A percentile compares a stretch with the other conserved stretches of the same genome.
Conservation (phyloP, 2,888 invertebrate genomes). For the Netelia melanura region DNA sequence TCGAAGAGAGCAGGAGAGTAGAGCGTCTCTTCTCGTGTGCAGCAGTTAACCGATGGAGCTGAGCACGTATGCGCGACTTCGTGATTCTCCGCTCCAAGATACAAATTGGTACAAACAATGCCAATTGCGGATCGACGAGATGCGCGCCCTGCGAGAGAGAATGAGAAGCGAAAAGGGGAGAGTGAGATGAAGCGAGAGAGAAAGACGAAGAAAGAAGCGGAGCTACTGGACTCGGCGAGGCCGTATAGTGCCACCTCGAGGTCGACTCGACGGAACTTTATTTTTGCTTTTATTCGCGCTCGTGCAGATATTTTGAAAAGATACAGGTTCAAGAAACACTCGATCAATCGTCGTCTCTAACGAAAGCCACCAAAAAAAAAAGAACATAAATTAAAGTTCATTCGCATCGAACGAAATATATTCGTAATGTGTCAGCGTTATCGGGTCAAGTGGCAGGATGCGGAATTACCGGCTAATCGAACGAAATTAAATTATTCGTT, state of each 20-base stretch:
- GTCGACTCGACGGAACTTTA: conserved; percentile 17
- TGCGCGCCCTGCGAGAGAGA: conserved; percentile 42
- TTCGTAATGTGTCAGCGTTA: too few species aligned
- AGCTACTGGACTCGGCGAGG: conserved; percentile 49
- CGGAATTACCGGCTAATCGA: background rate
- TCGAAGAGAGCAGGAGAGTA: conserved; percentile 56
- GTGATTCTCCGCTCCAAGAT: conserved; percentile 71
- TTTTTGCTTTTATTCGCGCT: conserved; percentile 33
- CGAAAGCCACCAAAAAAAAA: too few species aligned
- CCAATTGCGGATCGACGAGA: conserved; percentile 71
- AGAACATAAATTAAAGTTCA: too few species aligned
- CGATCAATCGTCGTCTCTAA: background rate
- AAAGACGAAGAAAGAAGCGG: conserved; percentile 19
- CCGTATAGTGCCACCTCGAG: conserved; percentile 36
- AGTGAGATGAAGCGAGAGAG: conserved; percentile 28
- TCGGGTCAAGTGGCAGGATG: too few species aligned
- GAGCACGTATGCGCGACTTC: conserved; percentile 69
- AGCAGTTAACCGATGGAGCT: conserved; percentile 61
- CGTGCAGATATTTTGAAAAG: background rate
- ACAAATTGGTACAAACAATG: conserved; percentile 76
- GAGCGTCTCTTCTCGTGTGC: conserved; percentile 53
- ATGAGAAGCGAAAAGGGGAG: conserved; percentile 30
- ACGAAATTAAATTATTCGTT: background rate
- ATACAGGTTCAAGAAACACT: background rate
- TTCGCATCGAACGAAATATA: too few species aligned